Evolutionary conservation across 2,113 vertebrate genomes (phyloP).

Genomic region (Cryptotis parvus): DNA sequence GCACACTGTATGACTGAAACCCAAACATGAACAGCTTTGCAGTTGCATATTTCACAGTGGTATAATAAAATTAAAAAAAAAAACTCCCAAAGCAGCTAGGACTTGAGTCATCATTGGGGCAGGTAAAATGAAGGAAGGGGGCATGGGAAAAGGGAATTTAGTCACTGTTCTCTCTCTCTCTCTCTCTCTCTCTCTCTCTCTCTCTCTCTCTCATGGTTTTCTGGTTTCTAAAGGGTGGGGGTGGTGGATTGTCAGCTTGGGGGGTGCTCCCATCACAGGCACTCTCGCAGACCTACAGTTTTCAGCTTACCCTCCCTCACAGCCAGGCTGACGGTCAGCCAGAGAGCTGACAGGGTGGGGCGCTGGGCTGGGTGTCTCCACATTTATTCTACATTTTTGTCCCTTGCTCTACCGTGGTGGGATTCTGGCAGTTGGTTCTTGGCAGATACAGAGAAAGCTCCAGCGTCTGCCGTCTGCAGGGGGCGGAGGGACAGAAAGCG

Average conservation of each 20-base stretch:
- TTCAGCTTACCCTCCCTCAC: neutral
- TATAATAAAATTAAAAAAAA: too few relatives aligned
- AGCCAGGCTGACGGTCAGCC: neutral
- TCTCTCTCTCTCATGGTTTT: neutral
- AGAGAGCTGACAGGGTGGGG: neutral
- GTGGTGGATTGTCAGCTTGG: neutral
- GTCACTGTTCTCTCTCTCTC: too few relatives aligned
- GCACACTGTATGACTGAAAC: too few relatives aligned
- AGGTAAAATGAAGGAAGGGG: neutral
- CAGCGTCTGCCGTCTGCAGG: neutral
- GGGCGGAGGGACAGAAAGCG: neutral
- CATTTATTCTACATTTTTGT: neutral
- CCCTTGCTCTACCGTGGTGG: too few relatives aligned
- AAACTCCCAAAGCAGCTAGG: too few relatives aligned
- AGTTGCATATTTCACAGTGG: too few relatives aligned
- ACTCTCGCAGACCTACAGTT: neutral
- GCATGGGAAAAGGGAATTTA: too few relatives aligned
- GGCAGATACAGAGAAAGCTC: neutral
- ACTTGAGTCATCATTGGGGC: neutral
- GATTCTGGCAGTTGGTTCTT: neutral
- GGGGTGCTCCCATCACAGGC: too few relatives aligned
- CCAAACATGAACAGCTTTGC: too few relatives aligned
- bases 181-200: too few relatives aligned
- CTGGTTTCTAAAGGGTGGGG: neutral
- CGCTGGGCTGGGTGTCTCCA: fast-evolving